These are phyloP conservation scores for Tanytarsus gracilentus DNA, from an alignment of 2,888 invertebrate species.

Conservation along the genomic window DNA sequence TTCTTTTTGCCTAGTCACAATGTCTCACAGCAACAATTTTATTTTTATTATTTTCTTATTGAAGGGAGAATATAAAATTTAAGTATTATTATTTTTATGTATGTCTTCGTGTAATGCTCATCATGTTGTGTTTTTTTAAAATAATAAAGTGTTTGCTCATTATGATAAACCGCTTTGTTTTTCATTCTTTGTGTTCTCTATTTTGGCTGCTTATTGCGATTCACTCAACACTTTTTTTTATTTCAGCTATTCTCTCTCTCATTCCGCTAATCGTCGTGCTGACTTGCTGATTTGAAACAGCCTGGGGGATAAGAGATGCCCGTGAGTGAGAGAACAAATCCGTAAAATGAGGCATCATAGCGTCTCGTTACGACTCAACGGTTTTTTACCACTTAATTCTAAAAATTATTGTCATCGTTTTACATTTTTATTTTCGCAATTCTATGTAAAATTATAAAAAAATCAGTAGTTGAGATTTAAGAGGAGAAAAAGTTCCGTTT, in stretches of 20 bases:
- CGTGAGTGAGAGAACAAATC: no score
- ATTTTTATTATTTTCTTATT: neutral
- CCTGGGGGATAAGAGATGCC: no score
- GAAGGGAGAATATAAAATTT: neutral
- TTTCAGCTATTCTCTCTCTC: no score
- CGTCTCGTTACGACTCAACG: no score
- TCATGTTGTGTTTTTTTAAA: conserved; percentile 23
- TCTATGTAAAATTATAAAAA: neutral
- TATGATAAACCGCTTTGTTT: neutral
- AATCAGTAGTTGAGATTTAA: neutral
- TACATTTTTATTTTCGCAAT: neutral
- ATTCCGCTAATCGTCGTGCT: no score
- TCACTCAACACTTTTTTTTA: neutral
- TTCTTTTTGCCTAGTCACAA: conserved; percentile 25
- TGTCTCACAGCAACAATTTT: neutral
- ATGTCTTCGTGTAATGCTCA: conserved; percentile 4
- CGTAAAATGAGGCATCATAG: no score
- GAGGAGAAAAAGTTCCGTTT: neutral
- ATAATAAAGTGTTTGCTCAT: neutral
- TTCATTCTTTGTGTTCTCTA: neutral
- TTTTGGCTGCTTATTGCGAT: neutral
- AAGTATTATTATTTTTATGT: neutral
- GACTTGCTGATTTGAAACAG: neutral
- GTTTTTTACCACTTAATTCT: no score
- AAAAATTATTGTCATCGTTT: conserved; percentile 17